These are phyloP conservation scores for Dicaeum eximium DNA, from an alignment of 2,113 vertebrate genomes.

Conservation along the genomic window DNA sequence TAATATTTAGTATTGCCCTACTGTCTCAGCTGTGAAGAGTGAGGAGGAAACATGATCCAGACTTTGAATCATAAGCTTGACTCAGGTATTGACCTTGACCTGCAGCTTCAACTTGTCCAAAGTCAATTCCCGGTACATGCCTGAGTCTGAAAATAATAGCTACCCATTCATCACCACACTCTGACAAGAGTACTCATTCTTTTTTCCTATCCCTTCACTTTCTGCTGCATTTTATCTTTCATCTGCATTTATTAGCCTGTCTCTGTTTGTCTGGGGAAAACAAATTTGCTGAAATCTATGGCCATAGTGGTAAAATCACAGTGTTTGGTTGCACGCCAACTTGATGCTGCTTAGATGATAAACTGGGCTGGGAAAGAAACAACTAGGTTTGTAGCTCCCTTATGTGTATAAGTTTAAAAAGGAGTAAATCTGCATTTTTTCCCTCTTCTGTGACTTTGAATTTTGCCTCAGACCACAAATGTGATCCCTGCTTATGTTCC, in stretches of 20 bases:
- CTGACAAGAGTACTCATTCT: slow-evolving; percentile 22
- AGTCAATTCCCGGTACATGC: not conserved
- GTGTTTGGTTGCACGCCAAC: not conserved
- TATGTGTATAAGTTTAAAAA: not conserved
- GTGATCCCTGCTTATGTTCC: not conserved
- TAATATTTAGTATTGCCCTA: not conserved
- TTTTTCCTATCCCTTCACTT: slow-evolving; percentile 15
- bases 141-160: slow-evolving; percentile 11
- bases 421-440: not conserved
- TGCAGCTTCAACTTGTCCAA: not conserved
- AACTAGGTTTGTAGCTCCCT: not conserved
- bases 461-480: not conserved
- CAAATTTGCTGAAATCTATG: slow-evolving; percentile 33
- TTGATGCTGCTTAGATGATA: slow-evolving; percentile 9
- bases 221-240: slow-evolving; percentile 46
- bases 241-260: slow-evolving; percentile 53
- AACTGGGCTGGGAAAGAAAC: not conserved
- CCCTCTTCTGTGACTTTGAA: not conserved
- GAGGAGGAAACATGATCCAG: not conserved
- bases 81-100: slow-evolving; percentile 34
- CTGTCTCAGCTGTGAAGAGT: not conserved
- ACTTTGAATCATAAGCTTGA: not conserved
- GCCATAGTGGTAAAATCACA: not conserved
- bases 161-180: slow-evolving; percentile 20
- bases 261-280: slow-evolving; percentile 42